These are phyloP conservation scores for Pyrgilauda ruficollis DNA, from an alignment of 2,113 vertebrate genomes.

Conservation along the genomic window DNA sequence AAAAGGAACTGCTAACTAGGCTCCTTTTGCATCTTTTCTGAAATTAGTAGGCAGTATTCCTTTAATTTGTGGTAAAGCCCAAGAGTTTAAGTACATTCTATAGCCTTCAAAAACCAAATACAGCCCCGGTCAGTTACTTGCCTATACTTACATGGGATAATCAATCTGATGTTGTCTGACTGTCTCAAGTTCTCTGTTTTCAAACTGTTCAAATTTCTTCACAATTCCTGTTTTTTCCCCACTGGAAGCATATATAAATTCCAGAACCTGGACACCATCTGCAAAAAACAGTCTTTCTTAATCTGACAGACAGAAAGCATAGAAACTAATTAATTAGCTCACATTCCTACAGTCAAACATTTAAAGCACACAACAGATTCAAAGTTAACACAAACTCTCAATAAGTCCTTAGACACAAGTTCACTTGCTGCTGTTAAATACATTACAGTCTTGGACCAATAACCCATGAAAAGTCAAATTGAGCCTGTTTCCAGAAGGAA, in stretches of 20 bases:
- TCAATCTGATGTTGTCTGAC: slow-evolving; percentile 72
- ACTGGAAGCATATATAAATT: slow-evolving; percentile 84
- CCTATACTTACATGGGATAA: slow-evolving; percentile 81
- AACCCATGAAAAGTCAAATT: not conserved
- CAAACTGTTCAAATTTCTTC: slow-evolving; percentile 81
- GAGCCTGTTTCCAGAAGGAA: not conserved
- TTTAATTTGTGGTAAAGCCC: not conserved
- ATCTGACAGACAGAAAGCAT: not conserved
- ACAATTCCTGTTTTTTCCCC: slow-evolving; percentile 85
- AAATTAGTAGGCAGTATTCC: not conserved
- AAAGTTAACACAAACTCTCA: not conserved
- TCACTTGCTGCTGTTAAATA: not conserved
- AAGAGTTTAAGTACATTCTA: not conserved
- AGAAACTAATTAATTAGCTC: not conserved
- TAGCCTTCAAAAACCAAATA: not conserved
- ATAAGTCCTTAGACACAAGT: not conserved
- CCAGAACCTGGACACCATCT: slow-evolving; percentile 80
- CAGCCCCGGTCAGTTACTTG: not conserved
- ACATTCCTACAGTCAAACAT: not conserved
- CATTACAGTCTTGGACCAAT: not conserved
- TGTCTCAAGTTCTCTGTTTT: slow-evolving; percentile 81
- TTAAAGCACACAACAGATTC: not conserved
- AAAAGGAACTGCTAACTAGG: not conserved
- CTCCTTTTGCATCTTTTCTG: not conserved
- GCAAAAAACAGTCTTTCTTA: slow-evolving; percentile 40